A percentile compares a stretch with the other conserved stretches of the same genome.
Conservation (phyloP, 2,888 invertebrate genomes). For the Argyresthia albistria region DNA sequence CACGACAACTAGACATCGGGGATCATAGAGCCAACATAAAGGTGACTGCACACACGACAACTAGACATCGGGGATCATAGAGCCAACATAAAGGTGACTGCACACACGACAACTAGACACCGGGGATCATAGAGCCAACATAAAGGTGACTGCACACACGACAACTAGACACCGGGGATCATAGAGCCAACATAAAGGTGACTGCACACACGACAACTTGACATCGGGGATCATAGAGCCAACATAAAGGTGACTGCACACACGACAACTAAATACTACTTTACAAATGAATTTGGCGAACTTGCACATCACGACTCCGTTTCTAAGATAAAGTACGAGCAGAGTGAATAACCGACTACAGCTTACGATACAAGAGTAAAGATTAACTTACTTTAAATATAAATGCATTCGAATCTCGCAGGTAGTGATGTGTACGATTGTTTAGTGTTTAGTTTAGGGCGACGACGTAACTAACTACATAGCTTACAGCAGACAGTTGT, state of each 20-base stretch:
- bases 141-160: not conserved
- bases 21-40: not conserved
- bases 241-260: not conserved
- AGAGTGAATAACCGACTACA: constrained; percentile 2
- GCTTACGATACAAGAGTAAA: constrained; percentile 1
- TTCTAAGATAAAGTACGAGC: not conserved
- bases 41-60: not conserved
- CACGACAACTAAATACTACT: not conserved
- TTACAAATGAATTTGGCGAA: not conserved
- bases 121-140: not conserved
- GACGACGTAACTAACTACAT: too few relatives aligned
- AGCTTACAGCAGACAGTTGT: too few relatives aligned
- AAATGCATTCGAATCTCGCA: constrained; percentile 51
- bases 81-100: not conserved
- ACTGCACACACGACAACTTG: not conserved
- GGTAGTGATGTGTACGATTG: not conserved
- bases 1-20: not conserved
- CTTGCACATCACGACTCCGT: not conserved
- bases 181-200: not conserved
- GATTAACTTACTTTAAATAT: constrained; percentile 25
- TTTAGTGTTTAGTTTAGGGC: too few relatives aligned
- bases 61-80: not conserved
- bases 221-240: not conserved
- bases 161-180: not conserved
- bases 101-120: not conserved